Evolutionary conservation across 2,888 invertebrate species (phyloP).

Genomic region (Euproctis similis): DNA sequence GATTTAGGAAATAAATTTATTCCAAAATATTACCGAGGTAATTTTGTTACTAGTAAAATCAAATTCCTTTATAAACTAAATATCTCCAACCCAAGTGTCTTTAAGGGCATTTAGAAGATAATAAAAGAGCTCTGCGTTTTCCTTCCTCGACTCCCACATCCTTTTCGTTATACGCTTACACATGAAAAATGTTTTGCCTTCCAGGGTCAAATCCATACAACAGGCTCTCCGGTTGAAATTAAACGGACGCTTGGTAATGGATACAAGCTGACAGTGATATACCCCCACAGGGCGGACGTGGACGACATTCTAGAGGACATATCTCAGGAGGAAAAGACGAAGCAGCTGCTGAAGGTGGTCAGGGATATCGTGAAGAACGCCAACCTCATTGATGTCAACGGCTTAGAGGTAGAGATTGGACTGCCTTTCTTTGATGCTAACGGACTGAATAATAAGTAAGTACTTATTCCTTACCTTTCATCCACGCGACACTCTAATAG

Average conservation of each 20-base stretch:
- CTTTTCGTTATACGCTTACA: too few relatives aligned
- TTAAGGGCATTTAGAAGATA: too few relatives aligned
- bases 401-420: slow-evolving; percentile 53
- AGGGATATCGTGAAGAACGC: slow-evolving; percentile 62
- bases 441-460: slow-evolving; percentile 71
- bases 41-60: too few relatives aligned
- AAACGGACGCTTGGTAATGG: slow-evolving; percentile 75
- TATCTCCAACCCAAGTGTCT: too few relatives aligned
- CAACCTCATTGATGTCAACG: slow-evolving; percentile 47
- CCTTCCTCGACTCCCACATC: too few relatives aligned
- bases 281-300: slow-evolving; percentile 24
- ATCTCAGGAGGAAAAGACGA: slow-evolving; percentile 45
- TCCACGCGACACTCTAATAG: too few relatives aligned
- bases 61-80: too few relatives aligned
- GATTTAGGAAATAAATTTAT: too few relatives aligned
- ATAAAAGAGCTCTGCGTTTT: too few relatives aligned
- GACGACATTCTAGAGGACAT: slow-evolving; percentile 19
- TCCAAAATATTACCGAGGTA: too few relatives aligned
- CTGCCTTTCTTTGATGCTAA: slow-evolving; percentile 70
- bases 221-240: slow-evolving; percentile 73
- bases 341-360: slow-evolving; percentile 52
- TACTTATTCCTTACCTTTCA: too few relatives aligned
- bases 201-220: slow-evolving; percentile 74
- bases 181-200: too few relatives aligned
- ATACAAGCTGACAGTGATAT: slow-evolving; percentile 68